These are phyloP conservation scores for Herpailurus yagouaroundi DNA, from an alignment of 2,113 vertebrate genomes.

Conservation along the genomic window DNA sequence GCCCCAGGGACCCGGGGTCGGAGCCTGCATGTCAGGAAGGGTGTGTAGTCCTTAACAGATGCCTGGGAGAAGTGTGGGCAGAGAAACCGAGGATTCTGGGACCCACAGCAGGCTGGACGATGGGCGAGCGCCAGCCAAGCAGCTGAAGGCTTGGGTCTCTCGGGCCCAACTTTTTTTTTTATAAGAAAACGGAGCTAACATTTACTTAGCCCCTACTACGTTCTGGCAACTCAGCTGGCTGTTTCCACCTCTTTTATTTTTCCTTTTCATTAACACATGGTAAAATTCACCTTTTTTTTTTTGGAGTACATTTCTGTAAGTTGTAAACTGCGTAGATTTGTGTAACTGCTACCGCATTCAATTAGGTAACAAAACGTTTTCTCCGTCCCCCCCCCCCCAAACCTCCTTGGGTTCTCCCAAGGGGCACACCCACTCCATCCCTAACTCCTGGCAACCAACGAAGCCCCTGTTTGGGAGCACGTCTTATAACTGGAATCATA, in stretches of 20 bases:
- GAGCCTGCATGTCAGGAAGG: not conserved
- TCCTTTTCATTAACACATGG: not conserved
- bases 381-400: not conserved
- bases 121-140: rapidly evolving
- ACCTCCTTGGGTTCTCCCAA: not conserved
- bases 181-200: not conserved
- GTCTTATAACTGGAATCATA: not conserved
- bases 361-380: not conserved
- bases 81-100: not conserved
- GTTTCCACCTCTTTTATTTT: not conserved
- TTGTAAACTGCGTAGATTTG: not conserved
- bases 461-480: not conserved
- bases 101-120: rapidly evolving
- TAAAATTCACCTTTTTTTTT: not conserved
- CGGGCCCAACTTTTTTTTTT: not conserved
- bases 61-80: not conserved
- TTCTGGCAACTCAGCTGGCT: not conserved
- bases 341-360: not conserved
- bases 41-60: not conserved
- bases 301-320: not conserved
- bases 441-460: not conserved
- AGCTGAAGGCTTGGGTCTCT: not conserved
- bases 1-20: not conserved
- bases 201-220: not conserved
- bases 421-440: not conserved